Conservation (phyloP, 2,888 invertebrate species). For the Leuctra nigra region DNA sequence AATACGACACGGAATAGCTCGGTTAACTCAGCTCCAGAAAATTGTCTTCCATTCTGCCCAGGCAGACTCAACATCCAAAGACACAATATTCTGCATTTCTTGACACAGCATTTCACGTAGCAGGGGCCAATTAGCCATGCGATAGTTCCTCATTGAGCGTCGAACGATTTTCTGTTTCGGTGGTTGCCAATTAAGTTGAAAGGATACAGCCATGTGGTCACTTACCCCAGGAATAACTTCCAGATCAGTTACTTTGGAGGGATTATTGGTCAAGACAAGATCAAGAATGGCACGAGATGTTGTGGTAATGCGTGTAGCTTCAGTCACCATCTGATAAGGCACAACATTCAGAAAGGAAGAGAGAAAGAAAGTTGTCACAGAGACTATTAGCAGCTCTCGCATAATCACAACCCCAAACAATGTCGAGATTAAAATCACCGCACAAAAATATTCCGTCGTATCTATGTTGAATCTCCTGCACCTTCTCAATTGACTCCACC, state of each 20-base stretch:
- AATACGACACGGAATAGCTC: background rate
- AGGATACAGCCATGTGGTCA: conserved; percentile 5
- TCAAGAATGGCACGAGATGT: conserved; percentile 5
- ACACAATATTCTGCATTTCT: background rate
- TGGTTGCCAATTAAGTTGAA: background rate
- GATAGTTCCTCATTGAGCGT: background rate
- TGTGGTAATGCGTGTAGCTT: background rate
- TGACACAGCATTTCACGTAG: background rate
- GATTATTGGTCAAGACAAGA: background rate
- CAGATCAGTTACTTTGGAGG: background rate
- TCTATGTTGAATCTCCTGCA: background rate
- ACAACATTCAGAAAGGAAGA: background rate
- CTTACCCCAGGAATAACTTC: conserved; percentile 3
- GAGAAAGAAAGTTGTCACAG: background rate
- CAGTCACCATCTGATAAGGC: background rate
- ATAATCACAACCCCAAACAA: background rate
- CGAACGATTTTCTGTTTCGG: background rate
- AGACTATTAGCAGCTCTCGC: background rate
- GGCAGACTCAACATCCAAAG: background rate
- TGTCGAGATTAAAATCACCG: conserved; percentile 5
- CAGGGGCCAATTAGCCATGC: background rate
- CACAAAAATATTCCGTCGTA: background rate
- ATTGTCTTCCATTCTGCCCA: background rate
- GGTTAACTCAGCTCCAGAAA: background rate
- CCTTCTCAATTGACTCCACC: conserved; percentile 1